Percentiles rank a stretch among this genome's conserved stretches.
These are phyloP conservation scores for Sapajus apella DNA, from an alignment of 2,113 vertebrate species.

Conservation along the genomic window DNA sequence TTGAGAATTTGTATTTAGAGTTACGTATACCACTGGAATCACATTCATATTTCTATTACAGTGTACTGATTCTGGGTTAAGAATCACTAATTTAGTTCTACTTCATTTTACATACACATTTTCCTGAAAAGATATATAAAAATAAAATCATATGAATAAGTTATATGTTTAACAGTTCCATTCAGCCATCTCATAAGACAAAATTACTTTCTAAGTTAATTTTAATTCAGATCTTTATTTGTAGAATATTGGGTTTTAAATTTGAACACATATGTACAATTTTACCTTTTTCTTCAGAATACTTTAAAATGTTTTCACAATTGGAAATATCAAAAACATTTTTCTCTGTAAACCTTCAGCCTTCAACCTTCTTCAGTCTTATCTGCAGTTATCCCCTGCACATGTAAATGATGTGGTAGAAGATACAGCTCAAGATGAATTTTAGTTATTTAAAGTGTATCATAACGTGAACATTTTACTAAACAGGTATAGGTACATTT, in stretches of 20 bases:
- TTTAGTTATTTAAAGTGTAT: neutral
- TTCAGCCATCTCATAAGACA: neutral
- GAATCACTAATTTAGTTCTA: neutral
- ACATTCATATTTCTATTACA: neutral
- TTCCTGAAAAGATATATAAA: neutral
- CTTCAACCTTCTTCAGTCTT: neutral
- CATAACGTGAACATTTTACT: neutral
- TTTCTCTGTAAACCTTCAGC: neutral
- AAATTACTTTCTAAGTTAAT: slow-evolving; percentile 24
- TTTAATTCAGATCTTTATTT: slow-evolving; percentile 29
- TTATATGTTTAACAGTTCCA: neutral
- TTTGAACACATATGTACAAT: neutral
- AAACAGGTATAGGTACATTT: neutral
- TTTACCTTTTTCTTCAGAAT: neutral
- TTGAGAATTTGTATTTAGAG: neutral
- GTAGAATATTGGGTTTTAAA: neutral
- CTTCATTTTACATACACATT: neutral
- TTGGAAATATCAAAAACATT: neutral
- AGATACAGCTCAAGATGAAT: neutral
- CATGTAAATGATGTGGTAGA: neutral
- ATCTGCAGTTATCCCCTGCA: neutral
- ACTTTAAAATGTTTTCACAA: slow-evolving; percentile 26
- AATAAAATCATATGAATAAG: neutral
- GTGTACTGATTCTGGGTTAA: neutral
- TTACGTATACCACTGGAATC: neutral